Evolutionary conservation across 2,113 vertebrate genomes (phyloP).

Genomic region (Elephantulus edwardii): DNA sequence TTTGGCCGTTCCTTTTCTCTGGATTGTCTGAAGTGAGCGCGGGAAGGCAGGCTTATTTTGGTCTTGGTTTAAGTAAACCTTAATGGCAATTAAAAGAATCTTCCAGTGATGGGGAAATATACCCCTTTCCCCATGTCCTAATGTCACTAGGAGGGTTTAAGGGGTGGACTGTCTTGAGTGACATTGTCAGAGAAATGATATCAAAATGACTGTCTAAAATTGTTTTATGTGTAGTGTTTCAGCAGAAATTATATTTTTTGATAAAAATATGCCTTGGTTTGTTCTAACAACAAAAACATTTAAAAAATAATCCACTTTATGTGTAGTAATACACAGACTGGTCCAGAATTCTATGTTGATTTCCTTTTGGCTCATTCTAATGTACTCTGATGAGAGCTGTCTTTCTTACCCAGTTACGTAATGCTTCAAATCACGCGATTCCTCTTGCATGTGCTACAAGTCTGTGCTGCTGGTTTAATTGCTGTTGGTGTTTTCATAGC

Average conservation of each 20-base stretch:
- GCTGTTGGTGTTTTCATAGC: too few species aligned
- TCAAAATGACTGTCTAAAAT: background rate
- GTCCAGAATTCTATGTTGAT: too few species aligned
- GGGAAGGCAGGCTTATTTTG: slow-evolving; percentile 51
- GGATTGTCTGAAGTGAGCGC: background rate
- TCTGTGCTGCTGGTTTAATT: too few species aligned
- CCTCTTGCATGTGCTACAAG: too few species aligned
- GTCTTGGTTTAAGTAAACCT: slow-evolving; percentile 49
- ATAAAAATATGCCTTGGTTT: background rate
- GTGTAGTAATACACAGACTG: too few species aligned
- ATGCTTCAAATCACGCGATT: too few species aligned
- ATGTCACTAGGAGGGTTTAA: background rate
- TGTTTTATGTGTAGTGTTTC: background rate
- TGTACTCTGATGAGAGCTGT: too few species aligned
- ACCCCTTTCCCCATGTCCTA: background rate
- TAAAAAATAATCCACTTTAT: background rate
- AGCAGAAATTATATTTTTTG: background rate
- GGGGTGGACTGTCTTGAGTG: background rate
- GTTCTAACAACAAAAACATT: background rate
- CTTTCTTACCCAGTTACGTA: too few species aligned
- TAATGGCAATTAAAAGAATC: slow-evolving; percentile 8
- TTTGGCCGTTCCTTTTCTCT: background rate
- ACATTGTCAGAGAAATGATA: background rate
- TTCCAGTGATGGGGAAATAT: background rate
- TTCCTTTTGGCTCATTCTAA: too few species aligned